These are phyloP conservation scores for Heloderma charlesbogerti DNA, from an alignment of 2,113 vertebrate genomes.

Conservation along the genomic window DNA sequence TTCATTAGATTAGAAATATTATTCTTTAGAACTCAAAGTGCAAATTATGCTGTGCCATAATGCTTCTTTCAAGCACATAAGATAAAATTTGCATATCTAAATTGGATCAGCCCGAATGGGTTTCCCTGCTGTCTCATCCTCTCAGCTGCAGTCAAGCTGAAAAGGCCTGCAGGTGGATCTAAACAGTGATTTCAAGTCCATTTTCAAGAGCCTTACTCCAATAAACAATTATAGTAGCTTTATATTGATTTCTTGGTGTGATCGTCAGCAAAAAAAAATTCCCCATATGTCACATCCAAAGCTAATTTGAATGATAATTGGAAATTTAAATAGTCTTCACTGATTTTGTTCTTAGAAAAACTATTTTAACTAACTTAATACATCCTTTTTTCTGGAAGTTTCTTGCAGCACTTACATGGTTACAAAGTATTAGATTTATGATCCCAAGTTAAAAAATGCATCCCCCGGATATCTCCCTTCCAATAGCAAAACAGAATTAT, in stretches of 20 bases:
- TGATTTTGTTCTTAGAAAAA: slow-evolving; percentile 35
- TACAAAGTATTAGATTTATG: slow-evolving; percentile 1
- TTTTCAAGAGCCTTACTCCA: slow-evolving; percentile 62
- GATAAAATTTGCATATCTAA: slow-evolving; percentile 88
- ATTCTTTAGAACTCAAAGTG: slow-evolving; percentile 78
- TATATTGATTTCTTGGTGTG: slow-evolving; percentile 59
- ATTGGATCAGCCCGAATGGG: slow-evolving; percentile 82
- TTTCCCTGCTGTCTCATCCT: slow-evolving; percentile 72
- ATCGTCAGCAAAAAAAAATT: slow-evolving; percentile 50
- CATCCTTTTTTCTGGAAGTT: slow-evolving; percentile 7
- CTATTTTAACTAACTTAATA: slow-evolving; percentile 33
- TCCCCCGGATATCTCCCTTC: background rate
- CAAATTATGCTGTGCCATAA: slow-evolving; percentile 74
- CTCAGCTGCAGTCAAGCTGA: slow-evolving; percentile 63
- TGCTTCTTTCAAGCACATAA: slow-evolving; percentile 75
- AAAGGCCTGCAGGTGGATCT: slow-evolving; percentile 73
- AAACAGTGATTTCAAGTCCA: slow-evolving; percentile 65
- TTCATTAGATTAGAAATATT: slow-evolving; percentile 82
- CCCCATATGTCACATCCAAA: slow-evolving; percentile 8
- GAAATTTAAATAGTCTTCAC: slow-evolving; percentile 48
- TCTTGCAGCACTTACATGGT: background rate
- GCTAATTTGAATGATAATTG: slow-evolving; percentile 56
- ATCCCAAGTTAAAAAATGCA: background rate
- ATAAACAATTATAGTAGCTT: slow-evolving; percentile 49
- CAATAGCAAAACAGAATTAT: background rate